phyloP scores from a whole-genome alignment of 2,888 invertebrate species.

The Lithophane semibrunnea region DNA sequence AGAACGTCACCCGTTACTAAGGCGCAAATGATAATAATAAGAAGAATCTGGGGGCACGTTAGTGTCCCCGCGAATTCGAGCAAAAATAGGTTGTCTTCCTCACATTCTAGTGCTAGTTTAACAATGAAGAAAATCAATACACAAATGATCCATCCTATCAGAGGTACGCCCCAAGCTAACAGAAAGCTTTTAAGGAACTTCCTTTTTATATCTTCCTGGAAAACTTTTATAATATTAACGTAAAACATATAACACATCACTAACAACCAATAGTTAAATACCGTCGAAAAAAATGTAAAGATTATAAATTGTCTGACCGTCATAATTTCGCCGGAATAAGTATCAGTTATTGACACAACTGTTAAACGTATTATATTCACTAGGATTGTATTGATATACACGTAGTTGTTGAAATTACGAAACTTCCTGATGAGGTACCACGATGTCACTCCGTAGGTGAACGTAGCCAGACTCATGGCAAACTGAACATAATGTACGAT shows the following conservation, averaged over 20 bases:
- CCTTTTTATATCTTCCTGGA: conserved; percentile 1
- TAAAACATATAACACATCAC: too few species aligned
- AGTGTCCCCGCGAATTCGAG: too few species aligned
- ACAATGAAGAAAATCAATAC: neutral
- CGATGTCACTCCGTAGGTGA: neutral
- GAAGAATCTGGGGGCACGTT: neutral
- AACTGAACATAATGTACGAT: neutral
- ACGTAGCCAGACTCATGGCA: neutral
- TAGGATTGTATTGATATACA: conserved; percentile 18
- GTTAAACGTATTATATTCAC: conserved; percentile 3
- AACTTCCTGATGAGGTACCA: conserved; percentile 35
- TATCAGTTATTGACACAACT: too few species aligned
- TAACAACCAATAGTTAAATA: too few species aligned
- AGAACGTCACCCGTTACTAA: neutral
- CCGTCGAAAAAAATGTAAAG: too few species aligned
- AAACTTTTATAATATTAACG: neutral
- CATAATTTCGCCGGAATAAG: too few species aligned
- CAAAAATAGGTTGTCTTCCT: too few species aligned
- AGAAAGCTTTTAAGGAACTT: conserved; percentile 26
- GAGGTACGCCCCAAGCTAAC: neutral
- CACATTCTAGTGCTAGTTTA: too few species aligned
- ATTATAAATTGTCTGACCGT: too few species aligned
- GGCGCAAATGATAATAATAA: neutral
- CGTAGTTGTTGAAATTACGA: conserved; percentile 35
- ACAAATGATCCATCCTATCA: neutral